Evolutionary conservation across 2,888 invertebrate species (phyloP), one percentile per base, ranked within the genome.

Genomic region (Gisinianus flammeolus): DNA sequence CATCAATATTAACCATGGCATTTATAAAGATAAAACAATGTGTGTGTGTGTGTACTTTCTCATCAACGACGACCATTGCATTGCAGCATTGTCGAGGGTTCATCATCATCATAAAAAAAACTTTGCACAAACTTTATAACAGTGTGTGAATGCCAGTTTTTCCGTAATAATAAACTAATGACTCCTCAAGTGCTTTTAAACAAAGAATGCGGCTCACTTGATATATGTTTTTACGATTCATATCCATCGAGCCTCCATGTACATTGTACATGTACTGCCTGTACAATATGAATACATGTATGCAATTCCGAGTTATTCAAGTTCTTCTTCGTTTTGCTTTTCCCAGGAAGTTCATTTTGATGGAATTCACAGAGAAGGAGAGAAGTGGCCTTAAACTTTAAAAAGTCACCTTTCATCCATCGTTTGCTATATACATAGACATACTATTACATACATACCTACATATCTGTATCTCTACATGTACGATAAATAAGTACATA

Each of bases 271-370:
- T 16, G 16, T 62, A 62, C 62, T 24, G 28, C 16, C 62, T 62
- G 5, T 62, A 62, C 26, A 28, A 10, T 62, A 3, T 8, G 4
- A 24, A 62, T 62, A 62, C 16, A 62, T 8, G 1, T 62, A 26
- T 62, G 16, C 26, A 6, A 62, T 22, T 26, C 6, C 28, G 6
- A 28, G 10, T 28, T n/a, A n/a, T n/a, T n/a, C n/a, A n/a, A n/a
- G n/a, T n/a, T n/a, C n/a, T n/a, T n/a, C n/a, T n/a, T n/a, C n/a
- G n/a, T 10, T 16, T 44, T 44, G 19, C 10, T 54, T 54, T 54
- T 54, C 54, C 54, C 54, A 54, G 54, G 54, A 54, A 54, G 54
- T 54, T 54, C 44, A 44, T 44, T 44, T 44, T 54, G 54, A 54
- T 54, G 16, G 54, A n/a, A 16, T 54, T 54, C 16, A 54, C 54